These are phyloP conservation scores for Malurus splendens DNA, from an alignment of 2,797 vertebrate species.

Conservation along the genomic window DNA sequence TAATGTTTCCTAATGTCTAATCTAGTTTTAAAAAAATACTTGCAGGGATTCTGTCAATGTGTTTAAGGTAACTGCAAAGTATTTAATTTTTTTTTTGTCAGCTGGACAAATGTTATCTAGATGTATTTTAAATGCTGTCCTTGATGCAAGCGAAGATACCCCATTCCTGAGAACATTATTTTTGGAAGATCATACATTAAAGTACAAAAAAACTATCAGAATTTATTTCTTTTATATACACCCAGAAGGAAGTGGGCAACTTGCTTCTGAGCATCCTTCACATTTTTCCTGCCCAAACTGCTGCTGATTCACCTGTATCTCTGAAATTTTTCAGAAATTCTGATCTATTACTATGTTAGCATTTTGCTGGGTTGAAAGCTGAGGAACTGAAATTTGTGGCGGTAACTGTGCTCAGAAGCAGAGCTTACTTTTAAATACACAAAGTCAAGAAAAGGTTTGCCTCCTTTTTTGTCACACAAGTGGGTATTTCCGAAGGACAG, in stretches of 20 bases:
- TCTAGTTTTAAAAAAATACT: not conserved
- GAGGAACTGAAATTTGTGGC: not conserved
- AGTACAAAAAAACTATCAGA: not conserved
- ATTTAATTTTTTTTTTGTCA: rapidly evolving
- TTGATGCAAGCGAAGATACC: not conserved
- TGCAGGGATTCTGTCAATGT: not conserved
- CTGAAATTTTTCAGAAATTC: not conserved
- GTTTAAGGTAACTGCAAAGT: not conserved
- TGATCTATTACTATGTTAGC: not conserved
- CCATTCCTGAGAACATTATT: not conserved
- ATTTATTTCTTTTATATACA: not conserved
- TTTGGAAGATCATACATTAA: not conserved
- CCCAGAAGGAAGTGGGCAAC: not conserved
- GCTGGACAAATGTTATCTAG: not conserved
- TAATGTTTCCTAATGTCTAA: not conserved
- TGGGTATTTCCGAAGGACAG: not conserved
- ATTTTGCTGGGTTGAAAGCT: not conserved
- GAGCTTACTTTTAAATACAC: not conserved
- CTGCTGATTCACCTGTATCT: not conserved
- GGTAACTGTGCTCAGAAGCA: not conserved
- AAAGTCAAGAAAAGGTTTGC: not conserved
- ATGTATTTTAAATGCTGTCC: not conserved
- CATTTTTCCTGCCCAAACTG: not conserved
- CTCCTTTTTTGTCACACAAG: not conserved
- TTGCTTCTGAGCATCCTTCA: not conserved